phyloP scores from a whole-genome alignment of 2,888 invertebrate species.

The Ectemnius continuus region DNA sequence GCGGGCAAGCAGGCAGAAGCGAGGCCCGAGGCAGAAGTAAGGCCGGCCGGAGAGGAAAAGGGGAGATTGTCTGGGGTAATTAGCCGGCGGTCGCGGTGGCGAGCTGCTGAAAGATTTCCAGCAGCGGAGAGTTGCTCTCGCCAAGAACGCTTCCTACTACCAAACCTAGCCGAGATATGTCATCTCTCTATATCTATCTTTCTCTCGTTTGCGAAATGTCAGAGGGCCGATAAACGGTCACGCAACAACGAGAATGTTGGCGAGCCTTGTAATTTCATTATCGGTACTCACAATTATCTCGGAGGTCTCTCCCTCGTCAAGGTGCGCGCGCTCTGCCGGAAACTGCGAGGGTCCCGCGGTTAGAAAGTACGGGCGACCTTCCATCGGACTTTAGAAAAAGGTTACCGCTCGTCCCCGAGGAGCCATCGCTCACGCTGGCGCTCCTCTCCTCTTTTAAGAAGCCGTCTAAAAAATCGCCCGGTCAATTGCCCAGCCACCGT shows the following conservation, averaged over 20 bases:
- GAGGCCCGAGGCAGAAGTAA: neutral
- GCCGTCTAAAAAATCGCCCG: neutral
- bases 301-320: conserved; percentile 2
- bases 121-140: conserved; percentile 43
- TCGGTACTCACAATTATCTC: conserved; percentile 65
- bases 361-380: conserved; percentile 28
- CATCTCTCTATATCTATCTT: conserved; percentile 54
- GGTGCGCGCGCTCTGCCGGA: neutral
- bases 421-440: conserved; percentile 4
- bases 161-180: no score
- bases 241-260: conserved; percentile 75
- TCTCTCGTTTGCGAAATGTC: conserved; percentile 78
- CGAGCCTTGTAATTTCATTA: conserved; percentile 68
- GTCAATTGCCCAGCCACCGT: neutral
- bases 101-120: conserved; percentile 61
- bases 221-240: conserved; percentile 80
- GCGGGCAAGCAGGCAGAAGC: conserved; percentile 18
- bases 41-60: conserved; percentile 1
- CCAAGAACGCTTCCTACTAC: conserved; percentile 42
- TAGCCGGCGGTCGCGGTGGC: conserved; percentile 61
- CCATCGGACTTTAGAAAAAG: conserved; percentile 27
- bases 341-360: conserved; percentile 6
- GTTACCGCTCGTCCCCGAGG: conserved; percentile 28
- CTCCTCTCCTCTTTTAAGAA: neutral
- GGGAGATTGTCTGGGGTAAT: conserved; percentile 64